Evolutionary conservation across 2,113 vertebrate genomes (phyloP), one percentile per base, ranked within the genome.

Genomic region (Oriolus oriolus): DNA sequence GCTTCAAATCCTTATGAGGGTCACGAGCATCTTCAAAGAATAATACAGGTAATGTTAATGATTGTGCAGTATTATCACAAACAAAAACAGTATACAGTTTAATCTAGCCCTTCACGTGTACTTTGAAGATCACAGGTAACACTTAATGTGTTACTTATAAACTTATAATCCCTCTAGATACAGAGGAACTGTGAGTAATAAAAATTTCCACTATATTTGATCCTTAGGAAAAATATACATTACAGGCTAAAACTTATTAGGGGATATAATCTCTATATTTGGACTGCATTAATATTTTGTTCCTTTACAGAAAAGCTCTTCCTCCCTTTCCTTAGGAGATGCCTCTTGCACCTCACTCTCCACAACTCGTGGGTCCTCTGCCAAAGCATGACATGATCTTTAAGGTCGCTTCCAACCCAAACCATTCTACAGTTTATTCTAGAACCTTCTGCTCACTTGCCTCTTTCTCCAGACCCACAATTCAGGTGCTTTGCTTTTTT

Each of bases 191-290:
- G 75, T 7, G 59, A 95, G 76, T 76, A 87, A 87, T 50, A 84
- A 71, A 91, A 83, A 63, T 41, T 70, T 87, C 88, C 50, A 54
- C 50, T 50, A 76, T 39, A 90, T 64, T 68, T 52, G 33, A 84
- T 96, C 79, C 57, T 77, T 75, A 71, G 68, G 76, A 96, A 94
- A 92, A 90, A 90, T 33, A 71, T 44, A 84, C 44, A 39, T 74
- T 84, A 64, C 30, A 42, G 45, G 41, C 59, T 93, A 84, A 81
- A 80, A 73, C 30, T 83, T 92, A 84, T 71, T 80, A 81, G 65
- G 60, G 63, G 60, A 86, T 86, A 64, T 20, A 91, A 93, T 86
- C 69, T 65, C 83, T 86, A 3, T 75, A 90, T 94, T 88, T 88
- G 83, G 79, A 93, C 70, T 94, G 64, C 71, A 85, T 87, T 87